Evolutionary conservation across 2,113 vertebrate species (phyloP), one percentile per base, ranked within the genome.

Genomic region (Struthio camelus): DNA sequence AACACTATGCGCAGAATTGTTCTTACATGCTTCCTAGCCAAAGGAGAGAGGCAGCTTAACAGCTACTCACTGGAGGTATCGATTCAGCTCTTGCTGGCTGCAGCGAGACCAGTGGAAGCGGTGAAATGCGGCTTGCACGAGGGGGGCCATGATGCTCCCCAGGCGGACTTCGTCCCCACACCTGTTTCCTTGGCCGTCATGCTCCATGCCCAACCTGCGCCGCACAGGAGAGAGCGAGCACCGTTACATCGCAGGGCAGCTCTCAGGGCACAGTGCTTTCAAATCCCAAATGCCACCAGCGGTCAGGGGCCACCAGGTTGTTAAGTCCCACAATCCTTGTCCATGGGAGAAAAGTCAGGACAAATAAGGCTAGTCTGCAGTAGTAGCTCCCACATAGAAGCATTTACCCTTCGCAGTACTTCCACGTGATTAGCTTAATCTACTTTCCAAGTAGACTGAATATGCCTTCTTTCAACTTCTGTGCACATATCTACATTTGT

Each of bases 71-170:
- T 99, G 98, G 72, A 99, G 98, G 90, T 99, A 99, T 42, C 99
- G 98, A 93, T 98, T 98, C 78, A 99, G 98, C 97, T 99, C 99
- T 95, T 99, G 99, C 96, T 99, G 99, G 98, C 99, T 99, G 98
- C 99, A 99, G 85, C 98, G 99, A 90, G 99, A 99, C 99, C 99
- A 99, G 95, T 99, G 99, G 97, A 99, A 99, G 84, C 99, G 99
- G 91, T 99, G 99, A 96, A 99, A 99, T 13, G 99, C 99, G 0
- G 99, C 99, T 90, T 99, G 99, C 87, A 99, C 99, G 64, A 99
- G 98, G 0, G 99, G 99, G 7, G 99, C 99, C 99, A 99, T 99
- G 98, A 99, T 99, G 98, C 99, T 99, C 89, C 99, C 99, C 98
- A 99, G 98, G 59, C 99, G 98, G 48, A 99, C 99, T 98, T 99